Percentiles rank a stretch among this genome's conserved stretches.
These are phyloP conservation scores for Coregonus clupeaformis DNA, from an alignment of 2,113 vertebrate species.

Conservation along the genomic window DNA sequence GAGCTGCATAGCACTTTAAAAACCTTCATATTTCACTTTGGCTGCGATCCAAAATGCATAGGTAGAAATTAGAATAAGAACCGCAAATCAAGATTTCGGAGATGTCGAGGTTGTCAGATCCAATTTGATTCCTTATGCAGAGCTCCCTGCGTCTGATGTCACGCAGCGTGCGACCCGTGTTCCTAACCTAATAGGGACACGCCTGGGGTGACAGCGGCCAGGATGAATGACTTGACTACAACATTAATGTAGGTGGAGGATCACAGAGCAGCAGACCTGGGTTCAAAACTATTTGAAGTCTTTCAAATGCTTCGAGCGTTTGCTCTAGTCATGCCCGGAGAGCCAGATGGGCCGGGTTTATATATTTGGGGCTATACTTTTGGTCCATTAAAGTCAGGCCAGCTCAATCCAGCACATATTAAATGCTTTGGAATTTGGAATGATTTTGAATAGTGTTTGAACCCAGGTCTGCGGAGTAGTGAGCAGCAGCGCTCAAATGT, in stretches of 20 bases:
- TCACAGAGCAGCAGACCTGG: neutral
- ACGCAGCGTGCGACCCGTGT: conserved; percentile 45
- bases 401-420: too few relatives aligned
- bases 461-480: too few relatives aligned
- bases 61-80: neutral
- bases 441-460: too few relatives aligned
- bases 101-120: conserved; percentile 58
- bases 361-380: too few relatives aligned
- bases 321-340: too few relatives aligned
- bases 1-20: neutral
- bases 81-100: conserved; percentile 37
- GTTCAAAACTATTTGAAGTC: too few relatives aligned
- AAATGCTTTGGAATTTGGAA: too few relatives aligned
- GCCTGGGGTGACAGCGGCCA: conserved; percentile 46
- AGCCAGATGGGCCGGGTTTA: too few relatives aligned
- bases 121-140: conserved; percentile 46
- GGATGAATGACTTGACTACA: conserved; percentile 63
- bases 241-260: conserved; percentile 61
- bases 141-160: conserved; percentile 49
- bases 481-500: conserved; percentile 18
- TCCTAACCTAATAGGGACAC: conserved; percentile 65
- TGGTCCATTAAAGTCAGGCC: too few relatives aligned
- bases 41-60: neutral
- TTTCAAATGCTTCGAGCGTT: too few relatives aligned
- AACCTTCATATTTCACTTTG: neutral